Evolutionary conservation across 2,888 invertebrate species (phyloP).

Genomic region (Belgica antarctica): DNA sequence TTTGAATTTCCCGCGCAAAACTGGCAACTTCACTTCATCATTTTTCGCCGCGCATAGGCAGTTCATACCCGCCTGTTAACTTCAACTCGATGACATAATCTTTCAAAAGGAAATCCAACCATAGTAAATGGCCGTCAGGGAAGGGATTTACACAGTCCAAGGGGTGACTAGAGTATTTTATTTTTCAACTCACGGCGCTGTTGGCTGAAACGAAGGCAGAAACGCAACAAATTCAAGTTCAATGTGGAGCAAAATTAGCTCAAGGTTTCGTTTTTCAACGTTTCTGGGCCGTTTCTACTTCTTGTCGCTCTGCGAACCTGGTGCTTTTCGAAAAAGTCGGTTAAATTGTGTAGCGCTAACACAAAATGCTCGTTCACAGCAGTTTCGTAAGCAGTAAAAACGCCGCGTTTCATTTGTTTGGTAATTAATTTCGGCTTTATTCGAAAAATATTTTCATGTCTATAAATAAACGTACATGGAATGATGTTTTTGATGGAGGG

Average conservation of each 20-base stretch:
- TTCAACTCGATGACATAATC: slow-evolving; percentile 42
- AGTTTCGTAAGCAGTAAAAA: too few relatives aligned
- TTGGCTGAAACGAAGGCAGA: not conserved
- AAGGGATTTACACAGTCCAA: not conserved
- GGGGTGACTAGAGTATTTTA: not conserved
- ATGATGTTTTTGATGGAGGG: too few relatives aligned
- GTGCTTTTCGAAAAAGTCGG: slow-evolving; percentile 29
- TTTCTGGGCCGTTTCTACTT: not conserved
- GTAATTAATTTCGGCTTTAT: too few relatives aligned
- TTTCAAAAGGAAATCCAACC: slow-evolving; percentile 40
- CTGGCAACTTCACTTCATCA: not conserved
- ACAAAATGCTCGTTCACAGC: too few relatives aligned
- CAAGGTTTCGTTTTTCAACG: slow-evolving; percentile 27
- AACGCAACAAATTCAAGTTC: slow-evolving; percentile 35
- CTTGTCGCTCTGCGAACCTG: not conserved
- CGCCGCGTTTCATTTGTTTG: too few relatives aligned
- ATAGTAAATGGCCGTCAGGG: not conserved
- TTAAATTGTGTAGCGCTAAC: slow-evolving; percentile 27
- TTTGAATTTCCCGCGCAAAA: not conserved
- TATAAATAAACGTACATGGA: too few relatives aligned
- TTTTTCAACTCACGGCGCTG: not conserved
- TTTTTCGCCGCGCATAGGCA: not conserved
- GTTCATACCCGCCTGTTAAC: slow-evolving; percentile 25
- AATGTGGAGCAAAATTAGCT: slow-evolving; percentile 33
- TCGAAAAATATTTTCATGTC: too few relatives aligned